Base-by-base conservation (phyloP, 2,888 invertebrate genomes). In the Sphaerophoria rueppellii region DNA sequence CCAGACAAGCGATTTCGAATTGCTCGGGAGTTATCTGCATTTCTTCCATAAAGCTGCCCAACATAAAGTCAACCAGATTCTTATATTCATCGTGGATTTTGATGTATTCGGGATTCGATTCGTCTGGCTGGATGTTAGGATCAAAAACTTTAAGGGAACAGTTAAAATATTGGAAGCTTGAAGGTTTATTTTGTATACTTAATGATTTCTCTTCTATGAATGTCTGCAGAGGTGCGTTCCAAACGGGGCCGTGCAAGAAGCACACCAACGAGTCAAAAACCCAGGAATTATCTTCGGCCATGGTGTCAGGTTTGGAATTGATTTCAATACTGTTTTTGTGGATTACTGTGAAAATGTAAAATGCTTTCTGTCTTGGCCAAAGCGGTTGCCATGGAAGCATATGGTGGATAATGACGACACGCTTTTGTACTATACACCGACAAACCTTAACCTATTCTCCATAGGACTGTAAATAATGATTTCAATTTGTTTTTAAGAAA, bases 121-220 rank as follows among this genome's bases (percentile, higher is more conserved):
- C 95, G 43, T 94, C 93, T 5, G 93, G 93, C 89, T 94, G 93
- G 67, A 93, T 93, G 89, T 93, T 93, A 0, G 97, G 96, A 90
- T 98, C 98, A 91, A 98, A 98, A 88, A 97, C 98, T 98, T 14
- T 3, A 78, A 6, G 2, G 12, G 6, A 35, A 46, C 37, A 6
- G 24, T 14, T 6, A 32, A 4, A 54, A 14, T 35, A n/a, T 11
- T 34, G 2, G 24, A 55, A 32, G 24, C 37, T 16, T 37, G 0
- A 48, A 63, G 9, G 34, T 32, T 16, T 24, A 24, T 24, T 24
- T 24, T 24, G 24, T 24, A 24, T 94, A 98, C 98, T 96, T 87
- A 98, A 92, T 73, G 98, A 98, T 91, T 97, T 97, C 89, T 97
- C 97, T 92, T 98, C 98, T 87, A 98, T 96, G 90, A 98, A 98